Base-by-base conservation (phyloP, 2,113 vertebrate species). In the Nerophis ophidion region DNA sequence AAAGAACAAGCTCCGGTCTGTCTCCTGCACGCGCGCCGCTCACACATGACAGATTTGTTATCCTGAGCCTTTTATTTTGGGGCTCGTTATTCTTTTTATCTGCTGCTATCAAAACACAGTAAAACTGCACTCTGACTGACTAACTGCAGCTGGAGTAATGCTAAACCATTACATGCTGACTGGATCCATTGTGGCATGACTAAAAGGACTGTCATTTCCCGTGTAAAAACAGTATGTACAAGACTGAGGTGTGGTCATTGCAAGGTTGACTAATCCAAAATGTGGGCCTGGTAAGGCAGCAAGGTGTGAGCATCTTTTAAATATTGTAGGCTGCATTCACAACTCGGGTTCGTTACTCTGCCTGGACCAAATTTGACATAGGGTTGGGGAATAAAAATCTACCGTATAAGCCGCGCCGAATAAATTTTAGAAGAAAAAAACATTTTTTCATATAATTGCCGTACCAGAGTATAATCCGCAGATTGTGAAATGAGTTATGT, bases 151-250 rank as follows among this genome's bases (percentile, higher is more conserved):
- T 62, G 60, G 49, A 55, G 61, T 81, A 60, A 74, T 58, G 60
- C 59, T 82, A 85, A 88, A 86, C 76, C 85, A 87, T 86, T 87
- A 86, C 54, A 54, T 61, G 59, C 71, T 79, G 70, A 60, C 70
- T 76, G 69, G 77, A 72, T 77, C 75, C 53, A 49, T 66, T 62
- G 58, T 69, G 65, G 64, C 61, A 76, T 63, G 68, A 68, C 61
- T 72, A 59, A 65, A 56, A 66, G 36, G 16, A n/a, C 35, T 65
- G 71, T 68, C 62, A 67, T 51, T 79, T 65, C 74, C 72, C 74
- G 6, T 71, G 73, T 73, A 69, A 79, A 74, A 48, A 61, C 61
- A 63, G 63, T 64, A 77, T 72, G 66, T 79, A 57, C 57, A 70
- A 75, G 68, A 66, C 15, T 55, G 57, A 80, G 86, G 83, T 71